Conservation (phyloP, 1,140 invertebrate genomes). For the Teleogryllus occipitalis region DNA sequence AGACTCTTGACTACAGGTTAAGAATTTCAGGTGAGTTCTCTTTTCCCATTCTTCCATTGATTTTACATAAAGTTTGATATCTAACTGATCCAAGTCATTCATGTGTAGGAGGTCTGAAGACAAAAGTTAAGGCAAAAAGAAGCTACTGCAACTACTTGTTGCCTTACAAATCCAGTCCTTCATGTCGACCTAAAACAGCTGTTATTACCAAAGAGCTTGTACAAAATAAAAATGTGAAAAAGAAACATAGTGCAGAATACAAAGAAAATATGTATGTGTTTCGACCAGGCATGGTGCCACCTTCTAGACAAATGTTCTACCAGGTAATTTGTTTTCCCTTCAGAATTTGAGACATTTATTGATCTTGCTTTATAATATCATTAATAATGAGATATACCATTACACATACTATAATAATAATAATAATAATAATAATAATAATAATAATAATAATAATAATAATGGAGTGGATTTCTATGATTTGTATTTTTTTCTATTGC, state of each 20-base stretch:
- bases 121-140: conserved; percentile 46
- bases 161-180: conserved; percentile 41
- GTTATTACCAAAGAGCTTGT: conserved; percentile 34
- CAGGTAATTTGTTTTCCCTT: conserved; percentile 43
- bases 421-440: no score
- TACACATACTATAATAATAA: no score
- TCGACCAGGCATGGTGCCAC: conserved; percentile 57
- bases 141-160: conserved; percentile 43
- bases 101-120: conserved; percentile 42
- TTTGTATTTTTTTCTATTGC: no score
- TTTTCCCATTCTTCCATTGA: not conserved
- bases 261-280: conserved; percentile 52
- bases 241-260: conserved; percentile 29
- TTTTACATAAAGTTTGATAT: not conserved
- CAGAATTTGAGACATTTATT: no score
- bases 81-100: not conserved
- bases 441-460: no score
- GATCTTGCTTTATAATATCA: no score
- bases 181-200: conserved; percentile 36
- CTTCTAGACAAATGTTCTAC: conserved; percentile 73
- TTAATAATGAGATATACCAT: no score
- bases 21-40: conserved; percentile 50
- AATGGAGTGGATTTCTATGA: no score
- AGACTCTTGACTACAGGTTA: conserved; percentile 78
- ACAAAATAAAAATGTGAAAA: conserved; percentile 30